Evolutionary conservation across 2,888 invertebrate genomes (phyloP), one percentile per base, ranked within the genome.

Genomic region (Noctuana brunneofusca): DNA sequence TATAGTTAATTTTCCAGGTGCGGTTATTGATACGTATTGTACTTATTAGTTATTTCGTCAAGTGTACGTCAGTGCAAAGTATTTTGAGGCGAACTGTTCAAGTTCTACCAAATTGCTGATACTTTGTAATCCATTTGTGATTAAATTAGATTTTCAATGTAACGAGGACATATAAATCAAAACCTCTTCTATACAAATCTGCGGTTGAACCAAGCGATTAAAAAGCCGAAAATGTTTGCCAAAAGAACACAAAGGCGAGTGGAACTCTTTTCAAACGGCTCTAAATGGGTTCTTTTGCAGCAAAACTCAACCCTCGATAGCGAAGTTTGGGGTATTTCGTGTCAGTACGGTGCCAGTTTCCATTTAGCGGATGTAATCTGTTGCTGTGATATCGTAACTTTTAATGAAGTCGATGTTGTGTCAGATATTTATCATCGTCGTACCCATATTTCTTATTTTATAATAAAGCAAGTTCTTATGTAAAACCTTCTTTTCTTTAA

Each of bases 191-290:
- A 41, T 30, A 30, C 12, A 4, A 27, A 56, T 11, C 24, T 27
- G 41, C 16, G 27, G 32, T 22, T 20, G 20, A 48, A 54, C 24
- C 48, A 35, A 54, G 32, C 48, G 56, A 56, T 56, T 56, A 43
- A 54, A 48, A 54, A n/a, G 46, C 46, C 27, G 48, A 54, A 60
- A 60, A 54, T 54, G 53, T 60, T 60, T 54, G 60, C 48, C 60
- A 60, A 60, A 53, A 54, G 18, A 14, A 18, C 2, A 54, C 60
- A 60, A 54, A 48, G 48, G 35, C 16, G 16, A 54, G 48, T 53
- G 53, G 32, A 60, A 59, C 54, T 60, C 54, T 60, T 59, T 60
- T 60, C 35, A 60, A 54, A 60, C 32, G 46, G 53, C 32, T 53
- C 43, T 59, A 60, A 60, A 60, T 60, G 59, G 46, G 46, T 54